Evolutionary conservation across 1,140 invertebrate genomes (phyloP), one percentile per base, ranked within the genome.

Genomic region (Diuraphis noxia): DNA sequence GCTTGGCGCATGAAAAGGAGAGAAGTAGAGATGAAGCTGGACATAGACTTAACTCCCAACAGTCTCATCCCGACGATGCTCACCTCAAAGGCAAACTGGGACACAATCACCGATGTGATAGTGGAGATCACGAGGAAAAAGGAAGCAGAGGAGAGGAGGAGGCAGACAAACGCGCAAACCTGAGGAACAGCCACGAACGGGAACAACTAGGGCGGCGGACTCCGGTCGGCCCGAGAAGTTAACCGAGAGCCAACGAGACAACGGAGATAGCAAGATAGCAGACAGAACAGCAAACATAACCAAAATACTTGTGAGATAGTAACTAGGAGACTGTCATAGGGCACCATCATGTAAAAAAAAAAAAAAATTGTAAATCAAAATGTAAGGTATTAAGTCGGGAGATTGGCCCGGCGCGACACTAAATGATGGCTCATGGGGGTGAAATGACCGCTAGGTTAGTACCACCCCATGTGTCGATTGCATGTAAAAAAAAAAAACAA

Each of bases 41-140:
- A 5, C 0, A 36, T 2, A 2, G 5, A 21, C 7, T 1, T 81
- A 0, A 81, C 8, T 3, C 0, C 36, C 0, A 7, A 4, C 0
- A 40, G 30, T 21, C 1, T 81, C 0, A 10, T 38, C 17, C 6
- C 34, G 2, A 36, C n/a, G 13, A 81, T 81, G 36, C 21, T 38
- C 0, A 2, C 19, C 7, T 23, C 36, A 21, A 38, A 38, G 34
- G 36, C 9, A 40, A 38, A 38, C 9, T 81, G 77, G 77, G 7
- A 21, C 19, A 38, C 8, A 0, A 1, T 81, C 0, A 2, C 52
- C 7, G 25, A 30, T 8, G 30, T 56, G 52, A 8, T 81, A 1
- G 0, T 8, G 1, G 77, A 23, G 4, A 25, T 81, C 1, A 38
- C 40, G 34, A 23, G 2, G 6, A 38, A 25, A 0, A 79, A 79